These are phyloP conservation scores for Gopherus flavomarginatus DNA, from an alignment of 2,113 vertebrate genomes.

Conservation along the genomic window DNA sequence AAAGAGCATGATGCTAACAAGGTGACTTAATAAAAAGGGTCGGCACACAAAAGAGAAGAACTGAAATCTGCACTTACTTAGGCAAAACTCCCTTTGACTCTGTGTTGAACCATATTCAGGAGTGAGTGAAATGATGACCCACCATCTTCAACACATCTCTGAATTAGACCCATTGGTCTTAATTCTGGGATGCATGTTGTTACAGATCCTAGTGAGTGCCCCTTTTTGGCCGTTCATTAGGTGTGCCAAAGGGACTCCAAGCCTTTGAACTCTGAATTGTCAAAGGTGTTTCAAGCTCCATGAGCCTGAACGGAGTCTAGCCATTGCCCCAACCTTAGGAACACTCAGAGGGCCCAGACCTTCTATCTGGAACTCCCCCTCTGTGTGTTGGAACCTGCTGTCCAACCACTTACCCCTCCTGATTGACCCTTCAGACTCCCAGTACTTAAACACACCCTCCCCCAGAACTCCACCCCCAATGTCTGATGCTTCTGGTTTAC, in stretches of 20 bases:
- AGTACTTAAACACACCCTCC: neutral
- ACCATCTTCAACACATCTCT: neutral
- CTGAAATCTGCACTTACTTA: neutral
- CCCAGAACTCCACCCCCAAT: neutral
- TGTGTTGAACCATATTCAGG: neutral
- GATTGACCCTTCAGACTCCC: neutral
- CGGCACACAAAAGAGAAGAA: fast-evolving
- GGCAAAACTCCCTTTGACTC: neutral
- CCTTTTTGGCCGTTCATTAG: neutral
- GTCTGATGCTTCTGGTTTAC: neutral
- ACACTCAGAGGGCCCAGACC: neutral
- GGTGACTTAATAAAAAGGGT: slow-evolving; percentile 36
- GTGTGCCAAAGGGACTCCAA: neutral
- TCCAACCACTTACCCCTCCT: neutral
- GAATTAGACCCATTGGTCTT: neutral
- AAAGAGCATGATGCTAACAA: slow-evolving; percentile 44
- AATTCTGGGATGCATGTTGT: neutral
- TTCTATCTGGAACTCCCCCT: neutral
- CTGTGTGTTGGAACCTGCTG: neutral
- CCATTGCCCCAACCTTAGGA: neutral
- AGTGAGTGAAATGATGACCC: neutral
- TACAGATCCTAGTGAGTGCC: neutral
- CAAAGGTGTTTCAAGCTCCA: neutral
- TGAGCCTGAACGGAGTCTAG: neutral
- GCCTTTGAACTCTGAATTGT: neutral